Evolutionary conservation across 2,113 vertebrate genomes (phyloP), one percentile per base, ranked within the genome.

Genomic region (Nannospalax galili): DNA sequence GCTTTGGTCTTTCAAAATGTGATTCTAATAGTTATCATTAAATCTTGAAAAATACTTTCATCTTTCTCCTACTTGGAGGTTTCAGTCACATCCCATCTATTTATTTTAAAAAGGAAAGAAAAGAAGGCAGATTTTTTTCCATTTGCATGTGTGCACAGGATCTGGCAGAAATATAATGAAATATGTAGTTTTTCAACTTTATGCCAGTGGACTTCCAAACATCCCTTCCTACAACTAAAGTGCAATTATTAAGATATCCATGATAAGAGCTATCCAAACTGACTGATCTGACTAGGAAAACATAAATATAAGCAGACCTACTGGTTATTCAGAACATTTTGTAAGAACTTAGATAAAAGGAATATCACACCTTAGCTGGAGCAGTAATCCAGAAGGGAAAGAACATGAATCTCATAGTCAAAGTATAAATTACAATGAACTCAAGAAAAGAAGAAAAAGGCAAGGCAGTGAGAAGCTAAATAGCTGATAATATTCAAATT

Each of bases 71-170:
- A 52, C 22, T 93, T 95, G 81, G 58, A 91, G 14, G 91, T 92
- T 85, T 78, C 35, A 73, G 30, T 78, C 58, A 65, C 93, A 94
- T 45, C 5, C 35, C 15, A 40, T 90, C 60, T 72, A 86, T 96
- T 90, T 72, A 86, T 96, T 90, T 92, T n/a, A 58, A 93, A 91
- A 94, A 52, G 24, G 20, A 35, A 90, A 91, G n/a, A 94, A 52
- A 24, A 24, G 35, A 90, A 91, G n/a, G 56, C n/a, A 88, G 15
- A 90, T 72, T 93, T 97, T 72, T 93, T 97, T 80, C 40, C 45
- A 58, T 89, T 96, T 77, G 37, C 4, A 11, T 91, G 40, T 85
- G 45, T 92, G 8, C 85, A 72, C 9, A 45, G 2, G 32, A 3
- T 58, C 82, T 70, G 30, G 79, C n/a, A 93, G 16, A 73, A 94